These are phyloP conservation scores for Eucidaris tribuloides DNA, from an alignment of 35 echinoderm and acorn worm genomes.

Conservation along the genomic window DNA sequence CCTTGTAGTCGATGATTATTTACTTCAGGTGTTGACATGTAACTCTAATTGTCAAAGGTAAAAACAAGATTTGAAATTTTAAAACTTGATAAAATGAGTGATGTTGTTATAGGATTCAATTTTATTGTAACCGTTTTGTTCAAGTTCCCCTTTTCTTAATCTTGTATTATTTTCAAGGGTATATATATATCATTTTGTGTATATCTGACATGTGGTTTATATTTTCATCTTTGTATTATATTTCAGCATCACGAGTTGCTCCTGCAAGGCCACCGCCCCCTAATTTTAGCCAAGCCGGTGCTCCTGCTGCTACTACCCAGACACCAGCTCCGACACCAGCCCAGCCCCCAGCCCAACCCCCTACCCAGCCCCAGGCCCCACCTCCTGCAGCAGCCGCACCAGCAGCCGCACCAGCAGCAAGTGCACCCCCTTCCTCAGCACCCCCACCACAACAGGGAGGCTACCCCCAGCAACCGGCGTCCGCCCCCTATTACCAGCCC, in stretches of 20 bases:
- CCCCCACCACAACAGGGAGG: constrained; percentile 19
- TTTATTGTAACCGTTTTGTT: neutral
- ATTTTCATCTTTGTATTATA: too few species aligned
- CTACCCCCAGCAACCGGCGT: constrained; percentile 1
- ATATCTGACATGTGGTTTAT: neutral
- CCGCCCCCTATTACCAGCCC: constrained; percentile 51
- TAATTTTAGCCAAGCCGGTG: neutral
- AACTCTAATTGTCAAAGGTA: too few species aligned
- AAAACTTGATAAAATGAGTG: too few species aligned
- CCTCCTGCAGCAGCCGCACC: constrained; percentile 13
- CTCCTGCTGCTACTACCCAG: too few species aligned
- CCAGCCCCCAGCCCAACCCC: neutral
- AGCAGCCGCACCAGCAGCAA: constrained; percentile 11
- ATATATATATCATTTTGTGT: neutral
- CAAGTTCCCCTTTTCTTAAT: neutral
- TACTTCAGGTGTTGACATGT: too few species aligned
- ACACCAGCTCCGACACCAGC: neutral
- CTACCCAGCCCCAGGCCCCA: constrained; percentile 39
- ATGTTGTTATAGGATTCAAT: neutral
- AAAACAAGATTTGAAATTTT: too few species aligned
- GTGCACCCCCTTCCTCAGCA: constrained; percentile 12
- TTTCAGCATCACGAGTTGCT: neutral
- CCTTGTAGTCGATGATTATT: too few species aligned
- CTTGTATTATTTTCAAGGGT: neutral
- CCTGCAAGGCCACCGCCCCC: constrained; percentile 12